phyloP scores from a whole-genome alignment of 2,113 vertebrate genomes.

The Chaetorhynchus papuensis region DNA sequence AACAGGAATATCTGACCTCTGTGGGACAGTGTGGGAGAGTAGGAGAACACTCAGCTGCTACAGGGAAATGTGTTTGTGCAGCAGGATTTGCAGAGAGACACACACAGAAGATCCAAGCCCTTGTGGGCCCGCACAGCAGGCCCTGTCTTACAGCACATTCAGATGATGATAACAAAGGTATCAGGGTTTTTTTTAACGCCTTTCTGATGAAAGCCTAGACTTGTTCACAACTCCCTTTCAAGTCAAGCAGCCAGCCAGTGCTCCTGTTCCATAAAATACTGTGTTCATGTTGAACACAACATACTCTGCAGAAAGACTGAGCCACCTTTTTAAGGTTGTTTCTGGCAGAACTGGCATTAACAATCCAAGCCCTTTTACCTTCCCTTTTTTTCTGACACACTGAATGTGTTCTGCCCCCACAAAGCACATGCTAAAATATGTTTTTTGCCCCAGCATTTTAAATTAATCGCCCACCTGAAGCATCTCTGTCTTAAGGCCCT shows the following conservation, averaged over 20 bases:
- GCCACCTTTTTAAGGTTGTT: neutral
- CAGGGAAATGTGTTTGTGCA: neutral
- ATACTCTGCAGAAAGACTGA: neutral
- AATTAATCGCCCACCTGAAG: neutral
- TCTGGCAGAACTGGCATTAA: neutral
- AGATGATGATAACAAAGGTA: neutral
- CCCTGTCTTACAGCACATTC: neutral
- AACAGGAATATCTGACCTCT: neutral
- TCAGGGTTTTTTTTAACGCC: neutral
- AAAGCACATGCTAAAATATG: neutral
- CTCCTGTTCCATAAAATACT: neutral
- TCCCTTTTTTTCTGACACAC: neutral
- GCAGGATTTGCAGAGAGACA: neutral
- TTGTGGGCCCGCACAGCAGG: neutral
- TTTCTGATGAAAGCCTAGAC: neutral
- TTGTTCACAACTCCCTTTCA: neutral
- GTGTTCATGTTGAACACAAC: neutral
- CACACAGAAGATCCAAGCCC: rapidly evolving
- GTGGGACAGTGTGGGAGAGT: neutral
- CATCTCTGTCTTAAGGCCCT: neutral
- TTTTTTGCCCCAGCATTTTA: neutral
- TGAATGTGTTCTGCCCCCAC: neutral
- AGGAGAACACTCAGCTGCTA: neutral
- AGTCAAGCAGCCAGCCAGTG: neutral
- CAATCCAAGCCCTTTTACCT: neutral